A percentile compares a stretch with the other conserved stretches of the same genome.
Evolutionary conservation across 2,888 invertebrate species (phyloP).

Genomic region (Zaprionus lineosus): DNA sequence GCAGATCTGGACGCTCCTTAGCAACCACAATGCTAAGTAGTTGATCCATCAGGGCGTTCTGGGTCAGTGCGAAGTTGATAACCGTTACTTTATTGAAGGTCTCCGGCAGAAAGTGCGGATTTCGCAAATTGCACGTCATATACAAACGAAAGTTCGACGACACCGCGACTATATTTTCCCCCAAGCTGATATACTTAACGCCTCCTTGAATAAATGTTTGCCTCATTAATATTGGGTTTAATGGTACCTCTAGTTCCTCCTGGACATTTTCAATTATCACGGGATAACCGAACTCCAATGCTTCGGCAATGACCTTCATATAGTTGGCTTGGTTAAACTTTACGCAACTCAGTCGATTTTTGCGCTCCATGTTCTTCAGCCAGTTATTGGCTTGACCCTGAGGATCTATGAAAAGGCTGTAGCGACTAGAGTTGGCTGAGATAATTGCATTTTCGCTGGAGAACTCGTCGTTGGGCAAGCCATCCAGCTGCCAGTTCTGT

Average conservation of each 20-base stretch:
- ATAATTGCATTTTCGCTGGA: conserved; percentile 95
- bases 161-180: conserved; percentile 92
- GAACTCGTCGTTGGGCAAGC: conserved; percentile 91
- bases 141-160: conserved; percentile 90
- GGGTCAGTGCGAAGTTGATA: conserved; percentile 92
- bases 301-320: conserved; percentile 85
- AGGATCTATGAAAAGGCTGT: conserved; percentile 96
- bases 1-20: conserved; percentile 94
- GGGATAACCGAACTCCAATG: conserved; percentile 89
- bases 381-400: conserved; percentile 96
- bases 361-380: conserved; percentile 92
- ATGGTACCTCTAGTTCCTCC: conserved; percentile 91
- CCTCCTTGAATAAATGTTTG: conserved; percentile 92
- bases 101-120: conserved; percentile 95
- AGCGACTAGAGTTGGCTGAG: conserved; percentile 91
- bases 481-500: conserved; percentile 91
- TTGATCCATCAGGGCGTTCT: conserved; percentile 92
- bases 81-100: conserved; percentile 92
- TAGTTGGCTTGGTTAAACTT: conserved; percentile 82
- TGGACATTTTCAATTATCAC: conserved; percentile 93
- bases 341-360: conserved; percentile 79
- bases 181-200: conserved; percentile 89
- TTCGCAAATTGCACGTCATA: conserved; percentile 93
- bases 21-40: conserved; percentile 93
- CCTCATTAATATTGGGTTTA: conserved; percentile 91